These are phyloP conservation scores for Plagodis dolabraria DNA, from an alignment of 2,888 invertebrate genomes.

Conservation along the genomic window DNA sequence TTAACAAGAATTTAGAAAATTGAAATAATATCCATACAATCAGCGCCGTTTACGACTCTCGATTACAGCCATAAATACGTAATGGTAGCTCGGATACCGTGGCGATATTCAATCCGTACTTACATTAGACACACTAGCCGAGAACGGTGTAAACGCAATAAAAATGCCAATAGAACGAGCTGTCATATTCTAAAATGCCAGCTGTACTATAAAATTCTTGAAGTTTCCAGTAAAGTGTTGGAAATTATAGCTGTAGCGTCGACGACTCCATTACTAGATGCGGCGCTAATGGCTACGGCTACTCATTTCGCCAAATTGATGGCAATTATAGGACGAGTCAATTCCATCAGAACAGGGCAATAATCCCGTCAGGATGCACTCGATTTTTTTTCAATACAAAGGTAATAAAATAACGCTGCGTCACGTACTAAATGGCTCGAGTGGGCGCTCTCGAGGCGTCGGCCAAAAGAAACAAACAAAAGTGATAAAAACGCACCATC, in stretches of 20 bases:
- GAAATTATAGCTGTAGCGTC: conserved; percentile 50
- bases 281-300: conserved; percentile 58
- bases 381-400: conserved; percentile 76
- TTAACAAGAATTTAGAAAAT: conserved; percentile 50
- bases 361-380: conserved; percentile 61
- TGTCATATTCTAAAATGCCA: conserved; percentile 57
- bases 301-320: conserved; percentile 65
- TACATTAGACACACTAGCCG: conserved; percentile 44
- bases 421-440: conserved; percentile 80
- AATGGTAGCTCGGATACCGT: conserved; percentile 46
- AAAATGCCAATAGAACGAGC: conserved; percentile 56
- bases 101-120: conserved; percentile 47
- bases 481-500: conserved; percentile 76
- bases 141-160: conserved; percentile 45
- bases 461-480: conserved; percentile 80
- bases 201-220: conserved; percentile 50
- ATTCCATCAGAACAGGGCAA: conserved; percentile 44
- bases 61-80: conserved; percentile 55
- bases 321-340: conserved; percentile 63
- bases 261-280: conserved; percentile 64
- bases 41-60: conserved; percentile 56
- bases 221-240: conserved; percentile 53
- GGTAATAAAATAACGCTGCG: conserved; percentile 77
- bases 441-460: conserved; percentile 63
- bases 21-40: conserved; percentile 65